Conservation (phyloP, 1,140 invertebrate genomes). For the Frieseomelitta varia region DNA sequence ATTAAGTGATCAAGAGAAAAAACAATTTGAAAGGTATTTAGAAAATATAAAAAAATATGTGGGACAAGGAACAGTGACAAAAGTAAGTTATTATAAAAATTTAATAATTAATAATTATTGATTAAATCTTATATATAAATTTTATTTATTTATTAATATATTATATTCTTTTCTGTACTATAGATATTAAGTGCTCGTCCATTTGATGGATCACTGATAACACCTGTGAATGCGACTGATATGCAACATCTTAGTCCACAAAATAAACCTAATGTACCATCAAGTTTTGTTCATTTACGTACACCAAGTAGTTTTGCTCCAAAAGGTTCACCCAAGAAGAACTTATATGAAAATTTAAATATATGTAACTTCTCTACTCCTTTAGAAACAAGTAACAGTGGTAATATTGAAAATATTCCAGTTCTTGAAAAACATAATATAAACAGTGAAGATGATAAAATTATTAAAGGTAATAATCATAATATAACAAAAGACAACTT, state of each 20-base stretch:
- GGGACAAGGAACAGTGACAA: conserved; percentile 82
- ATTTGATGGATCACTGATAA: conserved; percentile 71
- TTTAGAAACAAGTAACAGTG: neutral
- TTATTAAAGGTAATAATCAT: neutral
- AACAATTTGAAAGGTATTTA: conserved; percentile 82
- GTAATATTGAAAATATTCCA: neutral
- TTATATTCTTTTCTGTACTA: conserved; percentile 35
- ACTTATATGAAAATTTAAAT: conserved; percentile 5
- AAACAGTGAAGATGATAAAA: neutral
- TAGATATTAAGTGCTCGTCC: conserved; percentile 73
- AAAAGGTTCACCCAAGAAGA: conserved; percentile 57
- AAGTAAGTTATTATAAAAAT: conserved; percentile 67
- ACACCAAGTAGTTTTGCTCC: conserved; percentile 79
- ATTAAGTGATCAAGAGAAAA: conserved; percentile 85
- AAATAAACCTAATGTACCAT: conserved; percentile 57
- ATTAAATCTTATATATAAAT: neutral
- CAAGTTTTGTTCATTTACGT: conserved; percentile 69
- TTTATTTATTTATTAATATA: neutral
- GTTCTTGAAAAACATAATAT: conserved; percentile 21
- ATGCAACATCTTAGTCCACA: conserved; percentile 71
- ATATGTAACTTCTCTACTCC: neutral
- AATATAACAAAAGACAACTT: neutral
- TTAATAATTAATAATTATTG: neutral
- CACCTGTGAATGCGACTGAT: conserved; percentile 75
- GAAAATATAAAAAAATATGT: conserved; percentile 83